Percentiles rank a stretch among this genome's conserved stretches.
Evolutionary conservation across 2,113 vertebrate genomes (phyloP).

Genomic region (Bucco capensis): DNA sequence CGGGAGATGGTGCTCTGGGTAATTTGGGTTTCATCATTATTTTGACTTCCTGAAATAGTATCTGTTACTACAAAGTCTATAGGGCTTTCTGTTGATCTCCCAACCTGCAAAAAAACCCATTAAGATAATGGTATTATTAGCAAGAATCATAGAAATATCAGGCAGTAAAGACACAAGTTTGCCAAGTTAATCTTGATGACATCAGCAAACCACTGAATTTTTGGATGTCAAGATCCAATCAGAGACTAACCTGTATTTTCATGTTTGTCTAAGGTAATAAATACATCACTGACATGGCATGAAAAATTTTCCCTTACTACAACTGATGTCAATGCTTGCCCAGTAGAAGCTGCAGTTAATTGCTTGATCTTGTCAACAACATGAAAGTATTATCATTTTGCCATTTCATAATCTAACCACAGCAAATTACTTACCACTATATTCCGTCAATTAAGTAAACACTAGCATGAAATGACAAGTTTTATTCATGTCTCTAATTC

Average conservation of each 20-base stretch:
- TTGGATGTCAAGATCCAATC: neutral
- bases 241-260: neutral
- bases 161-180: neutral
- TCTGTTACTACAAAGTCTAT: slow-evolving; percentile 99
- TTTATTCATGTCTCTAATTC: neutral
- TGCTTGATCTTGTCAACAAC: neutral
- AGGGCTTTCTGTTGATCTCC: slow-evolving; percentile 94
- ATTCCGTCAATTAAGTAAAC: neutral
- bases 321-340: neutral
- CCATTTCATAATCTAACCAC: neutral
- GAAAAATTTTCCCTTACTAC: neutral
- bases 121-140: neutral
- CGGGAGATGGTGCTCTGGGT: slow-evolving; percentile 98
- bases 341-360: neutral
- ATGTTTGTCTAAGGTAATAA: neutral
- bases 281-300: neutral
- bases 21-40: slow-evolving; percentile 88
- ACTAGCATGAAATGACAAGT: neutral
- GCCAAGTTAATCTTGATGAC: neutral
- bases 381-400: neutral
- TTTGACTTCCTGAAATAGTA: slow-evolving; percentile 89
- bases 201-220: neutral
- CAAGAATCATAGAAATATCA: neutral
- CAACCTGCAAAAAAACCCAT: slow-evolving; percentile 78
- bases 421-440: neutral